Conservation (phyloP, 2,888 invertebrate species). For the Acronicta aceris region DNA sequence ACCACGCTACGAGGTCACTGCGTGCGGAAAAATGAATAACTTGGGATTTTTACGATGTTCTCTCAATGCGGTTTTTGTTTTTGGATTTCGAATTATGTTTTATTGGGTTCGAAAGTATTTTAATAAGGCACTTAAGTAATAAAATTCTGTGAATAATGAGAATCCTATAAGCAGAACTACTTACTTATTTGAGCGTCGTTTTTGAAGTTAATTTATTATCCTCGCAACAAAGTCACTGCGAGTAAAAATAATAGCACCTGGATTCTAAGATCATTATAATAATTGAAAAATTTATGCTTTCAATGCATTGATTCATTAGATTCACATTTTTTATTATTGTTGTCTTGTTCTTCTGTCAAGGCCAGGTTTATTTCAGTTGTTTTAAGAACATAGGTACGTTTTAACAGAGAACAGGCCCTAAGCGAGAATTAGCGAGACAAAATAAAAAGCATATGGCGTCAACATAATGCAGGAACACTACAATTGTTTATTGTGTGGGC, state of each 20-base stretch:
- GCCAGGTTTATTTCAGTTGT: conserved; percentile 14
- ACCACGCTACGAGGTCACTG: conserved; percentile 60
- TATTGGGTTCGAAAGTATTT: conserved; percentile 25
- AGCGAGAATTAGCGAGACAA: conserved; percentile 72
- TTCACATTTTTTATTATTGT: neutral
- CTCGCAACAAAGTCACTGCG: neutral
- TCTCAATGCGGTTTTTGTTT: conserved; percentile 53
- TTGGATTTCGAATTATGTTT: conserved; percentile 35
- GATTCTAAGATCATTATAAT: neutral
- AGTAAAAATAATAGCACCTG: neutral
- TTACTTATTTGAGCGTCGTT: neutral
- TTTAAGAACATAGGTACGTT: conserved; percentile 46
- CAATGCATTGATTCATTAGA: no score
- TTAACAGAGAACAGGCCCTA: conserved; percentile 53
- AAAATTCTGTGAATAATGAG: neutral
- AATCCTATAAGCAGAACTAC: neutral
- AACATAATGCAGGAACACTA: conserved; percentile 65
- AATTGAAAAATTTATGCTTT: no score
- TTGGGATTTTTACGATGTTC: conserved; percentile 51
- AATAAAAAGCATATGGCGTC: conserved; percentile 76
- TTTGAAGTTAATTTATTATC: neutral
- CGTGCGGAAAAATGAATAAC: conserved; percentile 66
- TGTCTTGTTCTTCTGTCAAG: conserved; percentile 1
- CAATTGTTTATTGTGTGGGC: conserved; percentile 76
- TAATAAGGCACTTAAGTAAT: conserved; percentile 19